Percentiles rank a stretch among this genome's conserved stretches.
Evolutionary conservation across 1,140 invertebrate genomes (phyloP).

Genomic region (Ylistrum balloti): DNA sequence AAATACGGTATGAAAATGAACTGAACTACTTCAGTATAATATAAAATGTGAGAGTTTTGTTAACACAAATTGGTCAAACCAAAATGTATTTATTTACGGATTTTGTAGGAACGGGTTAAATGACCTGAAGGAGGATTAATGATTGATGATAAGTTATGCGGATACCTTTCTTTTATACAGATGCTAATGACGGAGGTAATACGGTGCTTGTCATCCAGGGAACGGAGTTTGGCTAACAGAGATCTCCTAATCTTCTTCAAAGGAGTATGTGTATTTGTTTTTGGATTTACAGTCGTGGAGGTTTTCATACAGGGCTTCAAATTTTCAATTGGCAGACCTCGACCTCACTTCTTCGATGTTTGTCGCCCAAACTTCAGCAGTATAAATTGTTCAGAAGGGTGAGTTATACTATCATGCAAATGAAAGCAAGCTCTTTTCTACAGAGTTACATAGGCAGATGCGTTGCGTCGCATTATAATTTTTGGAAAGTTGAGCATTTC

Average conservation of each 20-base stretch:
- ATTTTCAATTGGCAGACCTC: slow-evolving; percentile 93
- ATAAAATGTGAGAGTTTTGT: no score
- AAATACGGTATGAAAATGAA: no score
- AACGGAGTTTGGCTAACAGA: slow-evolving; percentile 9
- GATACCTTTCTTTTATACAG: slow-evolving; percentile 56
- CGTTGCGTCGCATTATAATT: no score
- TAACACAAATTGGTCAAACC: no score
- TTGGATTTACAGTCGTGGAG: slow-evolving; percentile 89
- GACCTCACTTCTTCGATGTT: slow-evolving; percentile 93
- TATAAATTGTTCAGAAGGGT: slow-evolving; percentile 64
- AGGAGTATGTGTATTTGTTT: slow-evolving; percentile 88
- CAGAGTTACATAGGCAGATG: no score
- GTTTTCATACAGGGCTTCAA: slow-evolving; percentile 94
- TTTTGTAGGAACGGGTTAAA: no score
- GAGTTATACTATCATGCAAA: slow-evolving; percentile 45
- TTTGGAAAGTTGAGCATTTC: no score
- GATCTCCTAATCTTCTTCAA: slow-evolving; percentile 78
- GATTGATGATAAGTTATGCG: no score
- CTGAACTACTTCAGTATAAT: no score
- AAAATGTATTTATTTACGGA: no score
- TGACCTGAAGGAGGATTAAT: no score
- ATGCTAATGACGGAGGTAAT: slow-evolving; percentile 69
- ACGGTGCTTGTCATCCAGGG: slow-evolving; percentile 18
- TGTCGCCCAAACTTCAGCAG: slow-evolving; percentile 79
- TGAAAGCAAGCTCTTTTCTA: no score